These are phyloP conservation scores for Papilio dardanus DNA, from an alignment of 1,140 invertebrate species.

Conservation along the genomic window DNA sequence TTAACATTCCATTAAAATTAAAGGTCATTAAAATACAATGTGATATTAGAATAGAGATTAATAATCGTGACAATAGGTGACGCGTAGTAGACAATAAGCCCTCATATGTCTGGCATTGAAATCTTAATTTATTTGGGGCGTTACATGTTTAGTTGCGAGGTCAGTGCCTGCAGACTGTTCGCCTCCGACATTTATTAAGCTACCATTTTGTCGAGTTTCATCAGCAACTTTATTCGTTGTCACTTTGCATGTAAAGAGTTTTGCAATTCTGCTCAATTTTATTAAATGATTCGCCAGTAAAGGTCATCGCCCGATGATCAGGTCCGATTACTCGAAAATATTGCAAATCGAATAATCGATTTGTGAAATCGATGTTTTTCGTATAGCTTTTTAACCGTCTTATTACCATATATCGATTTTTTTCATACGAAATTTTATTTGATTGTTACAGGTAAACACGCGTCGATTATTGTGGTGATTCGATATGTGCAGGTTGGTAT, in stretches of 20 bases:
- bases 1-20: no score
- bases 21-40: no score
- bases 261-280: neutral
- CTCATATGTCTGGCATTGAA: slow-evolving; percentile 3
- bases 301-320: slow-evolving; percentile 18
- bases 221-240: slow-evolving; percentile 14
- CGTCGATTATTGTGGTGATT: slow-evolving; percentile 18
- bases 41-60: no score
- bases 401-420: neutral
- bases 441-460: neutral
- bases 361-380: slow-evolving; percentile 4
- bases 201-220: slow-evolving; percentile 1
- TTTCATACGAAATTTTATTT: neutral
- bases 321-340: slow-evolving; percentile 7
- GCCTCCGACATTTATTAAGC: neutral
- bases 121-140: slow-evolving; percentile 16
- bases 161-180: slow-evolving; percentile 11
- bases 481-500: slow-evolving; percentile 58
- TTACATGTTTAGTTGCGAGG: slow-evolving; percentile 21
- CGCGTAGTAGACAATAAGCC: neutral
- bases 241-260: neutral
- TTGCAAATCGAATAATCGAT: neutral
- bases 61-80: neutral
- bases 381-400: neutral
- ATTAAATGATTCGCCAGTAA: neutral